Conservation (phyloP, 1,140 invertebrate genomes). For the Eumaeus atala region DNA sequence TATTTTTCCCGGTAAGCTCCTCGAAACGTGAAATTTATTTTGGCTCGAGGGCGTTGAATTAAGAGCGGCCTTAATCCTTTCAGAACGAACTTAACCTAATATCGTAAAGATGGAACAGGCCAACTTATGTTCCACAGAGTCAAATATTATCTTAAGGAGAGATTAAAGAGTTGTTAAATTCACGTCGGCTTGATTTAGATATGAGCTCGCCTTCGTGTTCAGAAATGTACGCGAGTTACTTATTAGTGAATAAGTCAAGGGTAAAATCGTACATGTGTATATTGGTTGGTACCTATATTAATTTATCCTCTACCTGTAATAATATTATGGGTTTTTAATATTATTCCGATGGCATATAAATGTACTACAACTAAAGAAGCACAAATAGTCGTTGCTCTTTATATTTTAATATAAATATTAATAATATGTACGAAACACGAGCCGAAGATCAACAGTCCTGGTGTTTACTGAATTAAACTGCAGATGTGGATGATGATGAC, state of each 20-base stretch:
- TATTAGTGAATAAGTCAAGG: background rate
- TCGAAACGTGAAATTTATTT: constrained; percentile 69
- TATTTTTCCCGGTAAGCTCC: constrained; percentile 69
- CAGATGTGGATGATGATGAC: too few relatives aligned
- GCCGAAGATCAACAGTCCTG: too few relatives aligned
- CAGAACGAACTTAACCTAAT: constrained; percentile 65
- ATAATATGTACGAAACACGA: too few relatives aligned
- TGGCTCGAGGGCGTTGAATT: constrained; percentile 61
- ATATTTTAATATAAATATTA: too few relatives aligned
- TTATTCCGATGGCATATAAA: too few relatives aligned
- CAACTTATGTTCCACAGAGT: constrained; percentile 62
- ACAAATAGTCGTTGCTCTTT: too few relatives aligned
- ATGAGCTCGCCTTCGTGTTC: background rate
- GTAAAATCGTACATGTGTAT: constrained; percentile 26
- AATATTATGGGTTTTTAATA: too few relatives aligned
- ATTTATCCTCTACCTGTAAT: too few relatives aligned
- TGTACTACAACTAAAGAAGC: too few relatives aligned
- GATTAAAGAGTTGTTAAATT: constrained; percentile 66
- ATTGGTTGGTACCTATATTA: constrained; percentile 21
- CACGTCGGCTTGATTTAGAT: constrained; percentile 29
- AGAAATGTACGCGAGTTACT: background rate
- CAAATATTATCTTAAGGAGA: constrained; percentile 64
- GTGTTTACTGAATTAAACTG: too few relatives aligned
- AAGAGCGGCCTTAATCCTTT: constrained; percentile 69
- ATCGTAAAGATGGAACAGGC: constrained; percentile 68